A percentile compares a stretch with the other conserved stretches of the same genome.
phyloP scores from a whole-genome alignment of 2,888 invertebrate species.

The Aquatica leii region DNA sequence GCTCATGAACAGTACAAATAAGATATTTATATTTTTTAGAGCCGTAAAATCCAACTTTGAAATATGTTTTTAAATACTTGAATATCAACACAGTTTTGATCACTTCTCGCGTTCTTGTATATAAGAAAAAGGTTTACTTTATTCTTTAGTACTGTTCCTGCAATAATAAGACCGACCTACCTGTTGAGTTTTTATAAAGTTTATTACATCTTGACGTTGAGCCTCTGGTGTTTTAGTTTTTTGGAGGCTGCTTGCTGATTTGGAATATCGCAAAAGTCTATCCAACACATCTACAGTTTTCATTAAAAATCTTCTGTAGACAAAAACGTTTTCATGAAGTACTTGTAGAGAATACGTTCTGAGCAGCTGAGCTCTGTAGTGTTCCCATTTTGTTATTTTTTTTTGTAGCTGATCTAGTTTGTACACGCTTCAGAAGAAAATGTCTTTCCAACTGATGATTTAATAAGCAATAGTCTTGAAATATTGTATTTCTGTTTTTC shows the following conservation, averaged over 20 bases:
- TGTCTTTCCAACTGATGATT: too few species aligned
- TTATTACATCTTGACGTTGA: background rate
- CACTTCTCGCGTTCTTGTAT: background rate
- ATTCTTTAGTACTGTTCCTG: background rate
- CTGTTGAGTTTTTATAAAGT: background rate
- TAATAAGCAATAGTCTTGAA: too few species aligned
- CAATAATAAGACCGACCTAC: background rate
- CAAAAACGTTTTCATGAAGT: too few species aligned
- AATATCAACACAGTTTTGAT: background rate
- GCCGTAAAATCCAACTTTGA: background rate
- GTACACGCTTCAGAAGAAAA: too few species aligned
- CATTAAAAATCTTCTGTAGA: too few species aligned
- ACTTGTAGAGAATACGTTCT: too few species aligned
- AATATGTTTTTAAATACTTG: background rate
- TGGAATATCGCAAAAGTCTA: background rate
- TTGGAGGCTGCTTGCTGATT: background rate
- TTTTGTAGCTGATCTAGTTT: too few species aligned
- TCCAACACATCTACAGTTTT: background rate
- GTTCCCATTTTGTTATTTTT: too few species aligned
- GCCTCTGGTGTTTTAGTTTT: background rate
- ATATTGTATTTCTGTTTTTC: too few species aligned
- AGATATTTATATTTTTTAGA: background rate
- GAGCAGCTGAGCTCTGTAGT: too few species aligned
- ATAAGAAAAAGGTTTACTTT: background rate
- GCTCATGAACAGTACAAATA: background rate